Base-by-base conservation (phyloP, 1,140 invertebrate genomes). In the Heliconius hewitsoni region DNA sequence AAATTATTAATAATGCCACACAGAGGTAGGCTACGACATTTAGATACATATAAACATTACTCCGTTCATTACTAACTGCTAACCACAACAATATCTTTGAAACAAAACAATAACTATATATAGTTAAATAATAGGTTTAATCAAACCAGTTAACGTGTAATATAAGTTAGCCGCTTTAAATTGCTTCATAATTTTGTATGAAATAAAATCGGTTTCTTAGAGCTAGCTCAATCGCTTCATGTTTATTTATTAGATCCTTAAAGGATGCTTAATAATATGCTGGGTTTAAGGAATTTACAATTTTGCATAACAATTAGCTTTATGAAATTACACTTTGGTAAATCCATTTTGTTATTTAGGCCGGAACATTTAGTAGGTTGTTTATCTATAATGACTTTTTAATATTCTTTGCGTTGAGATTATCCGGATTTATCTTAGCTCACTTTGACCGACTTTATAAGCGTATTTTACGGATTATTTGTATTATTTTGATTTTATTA, bases 161-260 rank as follows among this genome's bases (percentile, higher is more conserved):
- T 8, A 30, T 76, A 72, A 79, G 30, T 80, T 87, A 76, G 60
- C 23, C 66, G 23, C 42, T 18, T 76, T 42, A 81, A 81, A 80
- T 77, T 52, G 81, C 84, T 85, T 88, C 86, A 87, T 81, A 83
- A 89, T 90, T 90, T 87, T 86, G 83, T 85, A 89, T 86, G 82
- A 84, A 83, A 85, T 88, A 84, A 85, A 88, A 87, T 90, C 87
- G 85, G 83, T 85, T 85, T 74, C 80, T 77, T 84, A 85, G 82
- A 73, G 74, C 52, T 82, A 85, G 84, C 80, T 85, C 84, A 83
- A 87, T 86, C 81, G 80, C 81, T 87, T 90, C 85, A 91, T 90
- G 90, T 90, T 89, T 90, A 91, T 91, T 91, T 90, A 91, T 89
- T 86, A 90, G 87, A 87, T 85, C 85, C 87, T 90, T 84, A 87